Conservation (phyloP, 2,888 invertebrate species). For the Caradrina kadenii region DNA sequence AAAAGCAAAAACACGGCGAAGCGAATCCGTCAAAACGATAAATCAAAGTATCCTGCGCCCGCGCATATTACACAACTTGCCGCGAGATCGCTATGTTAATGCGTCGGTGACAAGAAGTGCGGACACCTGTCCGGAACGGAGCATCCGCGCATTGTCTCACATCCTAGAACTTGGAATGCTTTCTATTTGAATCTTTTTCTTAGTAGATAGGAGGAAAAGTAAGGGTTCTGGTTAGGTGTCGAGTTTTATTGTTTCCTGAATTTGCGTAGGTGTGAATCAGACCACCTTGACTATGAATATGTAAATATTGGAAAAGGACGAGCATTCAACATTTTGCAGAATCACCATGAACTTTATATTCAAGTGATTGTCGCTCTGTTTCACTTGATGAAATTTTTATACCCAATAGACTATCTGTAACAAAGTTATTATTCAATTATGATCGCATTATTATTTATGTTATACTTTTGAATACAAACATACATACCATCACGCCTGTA, state of each 20-base stretch:
- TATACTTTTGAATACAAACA: no score
- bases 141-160: slow-evolving; percentile 87
- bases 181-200: slow-evolving; percentile 64
- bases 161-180: slow-evolving; percentile 75
- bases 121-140: slow-evolving; percentile 86
- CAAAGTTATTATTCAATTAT: no score
- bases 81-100: slow-evolving; percentile 73
- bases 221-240: slow-evolving; percentile 7
- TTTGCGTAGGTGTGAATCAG: slow-evolving; percentile 17
- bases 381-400: no score
- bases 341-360: no score
- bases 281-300: slow-evolving; percentile 5
- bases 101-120: slow-evolving; percentile 59
- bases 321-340: no score
- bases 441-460: no score
- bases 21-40: slow-evolving; percentile 58
- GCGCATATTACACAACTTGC: slow-evolving; percentile 56
- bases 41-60: slow-evolving; percentile 69
- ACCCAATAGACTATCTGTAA: no score
- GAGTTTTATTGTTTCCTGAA: slow-evolving; percentile 53
- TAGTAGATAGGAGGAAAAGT: slow-evolving; percentile 58
- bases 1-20: slow-evolving; percentile 16
- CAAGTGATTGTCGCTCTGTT: no score
- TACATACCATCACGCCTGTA: no score
- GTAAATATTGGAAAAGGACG: no score